Base-by-base conservation (phyloP, 2,888 invertebrate species). In the Cheilosia variabilis region DNA sequence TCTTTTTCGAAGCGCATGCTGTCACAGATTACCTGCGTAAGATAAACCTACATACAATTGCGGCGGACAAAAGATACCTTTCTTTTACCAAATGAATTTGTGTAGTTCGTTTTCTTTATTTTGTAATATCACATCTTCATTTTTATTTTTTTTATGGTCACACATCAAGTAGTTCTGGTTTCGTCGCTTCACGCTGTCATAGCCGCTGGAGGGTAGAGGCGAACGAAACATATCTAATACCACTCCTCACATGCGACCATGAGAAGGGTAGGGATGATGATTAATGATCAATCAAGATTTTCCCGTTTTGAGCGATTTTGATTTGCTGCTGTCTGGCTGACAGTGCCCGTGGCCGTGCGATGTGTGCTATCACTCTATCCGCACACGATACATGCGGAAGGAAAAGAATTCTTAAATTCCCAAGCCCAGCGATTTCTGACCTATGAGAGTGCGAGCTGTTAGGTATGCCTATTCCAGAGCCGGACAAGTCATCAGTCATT, bases 241-340 rank as follows among this genome's bases (percentile, higher is more conserved):
- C 7, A 55, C 17, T 17, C 53, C 69, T 55, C 37, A 73, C 22
- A 31, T 68, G 60, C 41, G 41, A 17, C 5, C 5, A 22, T 27
- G 37, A 37, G 37, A 13, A 37, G 75, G 76, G 86, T 77, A 69
- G 84, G 81, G 81, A 77, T 72, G 80, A 81, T 86, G 81, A 86
- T 86, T 86, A 77, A 86, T 86, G 86, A 86, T 86, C 86, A 81
- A 86, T 86, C 86, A 81, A 81, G 86, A 80, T 72, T 86, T 86
- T 86, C 86, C 68, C 86, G 86, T 86, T 86, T 77, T 81, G 86
- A 86, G 86, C 66, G 77, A 81, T 77, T 86, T 86, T 86, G 86
- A 86, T 86, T 86, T 86, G 86, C 86, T 86, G 86, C 81, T 81
- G 72, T 86, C 75, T 72, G 62, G 37, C 65, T 75, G 79, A 73